phyloP scores from a whole-genome alignment of 2,113 vertebrate genomes.

The Passer montanus region DNA sequence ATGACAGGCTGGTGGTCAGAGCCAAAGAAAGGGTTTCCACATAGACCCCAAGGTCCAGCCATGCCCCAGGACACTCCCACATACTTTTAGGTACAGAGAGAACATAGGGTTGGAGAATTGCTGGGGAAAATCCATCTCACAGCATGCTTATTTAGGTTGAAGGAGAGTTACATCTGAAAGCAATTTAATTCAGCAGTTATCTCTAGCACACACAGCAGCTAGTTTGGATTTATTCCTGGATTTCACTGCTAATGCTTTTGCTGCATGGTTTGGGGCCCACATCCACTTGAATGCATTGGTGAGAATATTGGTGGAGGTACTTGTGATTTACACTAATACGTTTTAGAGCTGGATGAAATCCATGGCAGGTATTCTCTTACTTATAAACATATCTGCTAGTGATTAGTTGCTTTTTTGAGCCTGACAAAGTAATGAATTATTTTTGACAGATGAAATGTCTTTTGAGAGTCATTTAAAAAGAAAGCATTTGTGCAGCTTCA shows the following conservation, averaged over 20 bases:
- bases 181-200: background rate
- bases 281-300: background rate
- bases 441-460: conserved; percentile 35
- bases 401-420: conserved; percentile 43
- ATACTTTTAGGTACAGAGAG: background rate
- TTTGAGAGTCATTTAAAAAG: conserved; percentile 45
- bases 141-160: background rate
- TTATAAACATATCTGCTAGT: conserved; percentile 33
- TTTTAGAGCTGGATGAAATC: conserved; percentile 4
- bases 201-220: background rate
- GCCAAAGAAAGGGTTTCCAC: background rate
- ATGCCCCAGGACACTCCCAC: background rate
- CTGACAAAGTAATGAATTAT: conserved; percentile 47
- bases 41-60: background rate
- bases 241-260: background rate
- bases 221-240: conserved; percentile 8
- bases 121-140: background rate
- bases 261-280: background rate
- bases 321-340: background rate
- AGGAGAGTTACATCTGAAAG: conserved; percentile 2
- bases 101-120: background rate
- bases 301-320: background rate
- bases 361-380: background rate
- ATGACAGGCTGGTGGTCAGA: background rate
- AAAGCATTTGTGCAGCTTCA: background rate